These are phyloP conservation scores for Eulimnadia texana DNA, from an alignment of 1,140 invertebrate species.

Conservation along the genomic window DNA sequence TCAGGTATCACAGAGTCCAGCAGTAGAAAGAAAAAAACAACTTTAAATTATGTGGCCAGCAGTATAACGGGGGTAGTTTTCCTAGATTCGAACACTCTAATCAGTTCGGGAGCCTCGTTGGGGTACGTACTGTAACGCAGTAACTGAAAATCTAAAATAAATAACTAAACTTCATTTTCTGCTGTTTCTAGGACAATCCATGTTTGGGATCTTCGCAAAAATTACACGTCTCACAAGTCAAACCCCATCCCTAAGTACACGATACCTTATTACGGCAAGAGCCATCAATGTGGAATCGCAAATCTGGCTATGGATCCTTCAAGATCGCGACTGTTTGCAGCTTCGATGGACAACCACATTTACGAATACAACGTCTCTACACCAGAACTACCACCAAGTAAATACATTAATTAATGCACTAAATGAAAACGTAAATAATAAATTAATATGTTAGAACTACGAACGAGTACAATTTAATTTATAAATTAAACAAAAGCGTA, in stretches of 20 bases:
- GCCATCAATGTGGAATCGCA: constrained; percentile 54
- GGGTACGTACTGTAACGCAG: constrained; percentile 35
- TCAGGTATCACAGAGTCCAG: neutral
- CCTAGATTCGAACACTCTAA: constrained; percentile 54
- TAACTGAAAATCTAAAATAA: neutral
- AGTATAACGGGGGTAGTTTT: constrained; percentile 67
- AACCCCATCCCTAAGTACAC: constrained; percentile 52
- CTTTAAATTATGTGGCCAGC: constrained; percentile 8
- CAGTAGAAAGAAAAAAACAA: neutral
- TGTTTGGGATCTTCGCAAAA: constrained; percentile 73
- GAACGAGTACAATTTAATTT: neutral
- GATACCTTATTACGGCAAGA: constrained; percentile 52
- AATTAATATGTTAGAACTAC: no score
- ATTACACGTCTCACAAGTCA: constrained; percentile 49
- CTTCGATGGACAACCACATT: constrained; percentile 68
- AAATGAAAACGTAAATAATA: no score
- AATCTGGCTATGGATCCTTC: constrained; percentile 56
- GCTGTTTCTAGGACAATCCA: constrained; percentile 45
- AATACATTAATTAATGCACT: constrained; percentile 13
- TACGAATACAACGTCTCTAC: constrained; percentile 67
- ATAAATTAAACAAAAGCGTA: constrained; percentile 1
- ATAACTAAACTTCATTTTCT: constrained; percentile 5
- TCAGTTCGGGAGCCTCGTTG: constrained; percentile 68
- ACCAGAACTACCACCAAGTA: constrained; percentile 46
- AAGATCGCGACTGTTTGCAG: constrained; percentile 56